Evolutionary conservation across 2,113 vertebrate species (phyloP).

Genomic region (Isurus oxyrinchus): DNA sequence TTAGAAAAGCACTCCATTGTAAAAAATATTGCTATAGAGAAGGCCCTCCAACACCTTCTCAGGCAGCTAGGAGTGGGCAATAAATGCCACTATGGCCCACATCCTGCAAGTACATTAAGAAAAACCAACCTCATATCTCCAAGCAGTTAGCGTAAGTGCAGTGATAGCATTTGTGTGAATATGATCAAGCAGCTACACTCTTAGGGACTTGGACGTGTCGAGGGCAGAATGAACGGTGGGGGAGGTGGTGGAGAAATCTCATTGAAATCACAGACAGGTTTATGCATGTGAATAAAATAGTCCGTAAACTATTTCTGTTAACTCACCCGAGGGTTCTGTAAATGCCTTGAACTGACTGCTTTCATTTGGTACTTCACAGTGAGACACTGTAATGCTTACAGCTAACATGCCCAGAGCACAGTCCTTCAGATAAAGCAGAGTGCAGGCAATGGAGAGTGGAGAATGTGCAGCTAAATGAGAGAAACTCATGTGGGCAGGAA

Average conservation of each 20-base stretch:
- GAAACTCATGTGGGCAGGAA: neutral
- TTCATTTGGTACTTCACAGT: neutral
- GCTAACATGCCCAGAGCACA: neutral
- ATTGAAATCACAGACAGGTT: neutral
- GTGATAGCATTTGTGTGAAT: neutral
- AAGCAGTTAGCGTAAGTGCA: neutral
- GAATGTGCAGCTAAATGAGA: slow-evolving; percentile 11
- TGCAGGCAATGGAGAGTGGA: neutral
- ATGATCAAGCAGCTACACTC: neutral
- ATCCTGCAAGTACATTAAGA: neutral
- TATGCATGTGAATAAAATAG: neutral
- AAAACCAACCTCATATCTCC: neutral
- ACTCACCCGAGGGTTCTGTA: neutral
- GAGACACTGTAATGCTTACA: neutral
- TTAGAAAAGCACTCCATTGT: neutral
- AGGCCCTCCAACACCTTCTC: neutral
- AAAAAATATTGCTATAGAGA: neutral
- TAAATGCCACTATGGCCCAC: neutral
- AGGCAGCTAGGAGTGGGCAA: neutral
- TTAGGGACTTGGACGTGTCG: neutral
- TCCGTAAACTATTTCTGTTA: neutral
- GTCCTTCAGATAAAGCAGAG: neutral
- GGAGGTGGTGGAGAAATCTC: neutral
- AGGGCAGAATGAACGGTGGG: neutral
- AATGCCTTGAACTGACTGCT: slow-evolving; percentile 19